Percentiles rank a stretch among this genome's conserved stretches.
Evolutionary conservation across 1,140 invertebrate species (phyloP).

Genomic region (Tetragonula clypearis): DNA sequence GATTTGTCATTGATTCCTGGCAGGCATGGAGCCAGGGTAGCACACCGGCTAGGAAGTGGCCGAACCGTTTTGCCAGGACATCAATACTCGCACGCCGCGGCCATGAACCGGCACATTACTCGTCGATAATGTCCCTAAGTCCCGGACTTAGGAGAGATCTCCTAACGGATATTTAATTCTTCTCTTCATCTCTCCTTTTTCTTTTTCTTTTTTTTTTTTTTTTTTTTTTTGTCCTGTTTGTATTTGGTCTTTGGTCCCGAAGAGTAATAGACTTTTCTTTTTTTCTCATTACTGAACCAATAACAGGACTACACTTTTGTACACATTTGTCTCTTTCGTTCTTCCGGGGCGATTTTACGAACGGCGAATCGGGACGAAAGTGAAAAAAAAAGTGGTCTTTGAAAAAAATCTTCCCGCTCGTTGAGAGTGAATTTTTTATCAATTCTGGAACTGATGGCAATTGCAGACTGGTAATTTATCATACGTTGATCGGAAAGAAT

Average conservation of each 20-base stretch:
- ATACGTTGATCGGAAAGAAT: too few relatives aligned
- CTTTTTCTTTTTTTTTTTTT: too few relatives aligned
- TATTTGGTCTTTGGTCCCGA: too few relatives aligned
- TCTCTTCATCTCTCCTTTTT: too few relatives aligned
- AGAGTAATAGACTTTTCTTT: too few relatives aligned
- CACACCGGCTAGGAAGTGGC: conserved; percentile 75
- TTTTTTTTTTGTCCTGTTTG: background rate
- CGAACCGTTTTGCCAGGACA: conserved; percentile 67
- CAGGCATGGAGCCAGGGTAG: conserved; percentile 68
- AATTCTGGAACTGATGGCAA: too few relatives aligned
- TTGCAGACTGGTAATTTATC: too few relatives aligned
- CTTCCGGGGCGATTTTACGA: background rate
- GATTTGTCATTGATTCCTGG: conserved; percentile 78
- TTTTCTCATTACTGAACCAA: too few relatives aligned
- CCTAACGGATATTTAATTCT: background rate
- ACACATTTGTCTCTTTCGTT: background rate
- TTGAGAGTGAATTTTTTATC: too few relatives aligned
- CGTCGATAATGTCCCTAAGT: conserved; percentile 47
- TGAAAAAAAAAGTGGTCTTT: too few relatives aligned
- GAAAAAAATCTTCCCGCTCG: too few relatives aligned
- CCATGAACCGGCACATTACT: conserved; percentile 40
- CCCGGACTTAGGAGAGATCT: background rate
- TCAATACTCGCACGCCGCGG: conserved; percentile 72
- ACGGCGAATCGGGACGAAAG: background rate
- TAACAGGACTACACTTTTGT: too few relatives aligned